Evolutionary conservation across 2,888 invertebrate genomes (phyloP).

Genomic region (Sarcophaga subvicina): DNA sequence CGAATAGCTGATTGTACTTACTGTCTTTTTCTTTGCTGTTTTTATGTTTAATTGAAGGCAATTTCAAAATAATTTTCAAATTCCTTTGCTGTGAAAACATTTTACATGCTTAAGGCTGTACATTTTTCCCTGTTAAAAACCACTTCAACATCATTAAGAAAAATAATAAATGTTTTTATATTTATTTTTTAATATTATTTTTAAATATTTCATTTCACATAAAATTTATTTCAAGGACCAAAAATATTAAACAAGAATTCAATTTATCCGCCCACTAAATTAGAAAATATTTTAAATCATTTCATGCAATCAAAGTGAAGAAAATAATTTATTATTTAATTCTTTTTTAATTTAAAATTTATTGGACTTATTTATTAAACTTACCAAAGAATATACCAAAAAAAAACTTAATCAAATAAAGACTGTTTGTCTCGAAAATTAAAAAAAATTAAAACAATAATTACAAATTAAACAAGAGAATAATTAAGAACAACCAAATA

Average conservation of each 20-base stretch:
- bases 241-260: neutral
- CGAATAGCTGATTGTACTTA: too few species aligned
- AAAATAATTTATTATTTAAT: neutral
- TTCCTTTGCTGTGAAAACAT: too few species aligned
- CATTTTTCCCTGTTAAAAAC: too few species aligned
- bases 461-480: neutral
- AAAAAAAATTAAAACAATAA: slow-evolving; percentile 28
- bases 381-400: neutral
- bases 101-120: too few species aligned
- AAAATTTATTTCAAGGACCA: slow-evolving; percentile 48
- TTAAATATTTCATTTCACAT: too few species aligned
- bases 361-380: neutral
- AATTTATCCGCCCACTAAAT: slow-evolving; percentile 44
- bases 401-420: slow-evolving; percentile 39
- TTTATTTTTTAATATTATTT: too few species aligned
- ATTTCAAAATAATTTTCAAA: too few species aligned
- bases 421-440: slow-evolving; percentile 53
- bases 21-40: too few species aligned
- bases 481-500: slow-evolving; percentile 20
- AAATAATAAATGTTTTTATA: too few species aligned
- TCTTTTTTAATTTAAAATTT: neutral
- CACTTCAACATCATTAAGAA: too few species aligned
- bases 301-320: neutral
- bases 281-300: neutral
- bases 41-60: too few species aligned